Evolutionary conservation across 2,113 vertebrate genomes (phyloP).

Genomic region (Neolamprologus devosi): DNA sequence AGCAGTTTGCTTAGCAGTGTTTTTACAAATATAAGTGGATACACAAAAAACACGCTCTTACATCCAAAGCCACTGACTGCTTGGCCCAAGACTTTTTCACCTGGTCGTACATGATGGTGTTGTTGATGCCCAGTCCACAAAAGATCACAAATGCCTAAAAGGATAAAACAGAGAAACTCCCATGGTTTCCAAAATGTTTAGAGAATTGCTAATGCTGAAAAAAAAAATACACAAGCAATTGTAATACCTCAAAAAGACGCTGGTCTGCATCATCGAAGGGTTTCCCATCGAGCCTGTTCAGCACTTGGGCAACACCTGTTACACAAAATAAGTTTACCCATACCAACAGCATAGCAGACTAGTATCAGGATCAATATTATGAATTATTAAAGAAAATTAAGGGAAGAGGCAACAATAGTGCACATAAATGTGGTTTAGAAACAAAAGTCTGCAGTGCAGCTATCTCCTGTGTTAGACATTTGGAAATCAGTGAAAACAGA

Average conservation of each 20-base stretch:
- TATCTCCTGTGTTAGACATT: not conserved
- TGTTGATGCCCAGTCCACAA: constrained; percentile 98
- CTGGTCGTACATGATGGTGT: constrained; percentile 99
- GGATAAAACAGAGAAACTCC: not conserved
- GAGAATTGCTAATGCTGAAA: not conserved
- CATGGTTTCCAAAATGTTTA: not conserved
- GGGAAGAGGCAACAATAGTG: not conserved
- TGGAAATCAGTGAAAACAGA: not conserved
- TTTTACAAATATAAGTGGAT: not conserved
- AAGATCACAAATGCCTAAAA: constrained; percentile 97
- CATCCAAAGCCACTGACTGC: constrained; percentile 96
- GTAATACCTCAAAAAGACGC: constrained; percentile 90
- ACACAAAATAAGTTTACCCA: constrained; percentile 1
- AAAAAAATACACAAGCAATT: not conserved
- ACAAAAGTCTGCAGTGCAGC: not conserved
- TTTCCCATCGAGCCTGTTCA: constrained; percentile 94
- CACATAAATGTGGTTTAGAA: not conserved
- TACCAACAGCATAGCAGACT: not conserved
- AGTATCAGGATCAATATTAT: constrained; percentile 5
- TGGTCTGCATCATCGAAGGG: constrained; percentile 96
- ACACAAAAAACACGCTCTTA: constrained; percentile 63
- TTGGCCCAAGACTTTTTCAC: constrained; percentile 99
- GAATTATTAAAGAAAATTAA: not conserved
- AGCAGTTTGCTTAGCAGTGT: not conserved
- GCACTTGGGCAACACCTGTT: constrained; percentile 92